Conservation (phyloP, 2,888 invertebrate genomes). For the Melanostoma scalare region DNA sequence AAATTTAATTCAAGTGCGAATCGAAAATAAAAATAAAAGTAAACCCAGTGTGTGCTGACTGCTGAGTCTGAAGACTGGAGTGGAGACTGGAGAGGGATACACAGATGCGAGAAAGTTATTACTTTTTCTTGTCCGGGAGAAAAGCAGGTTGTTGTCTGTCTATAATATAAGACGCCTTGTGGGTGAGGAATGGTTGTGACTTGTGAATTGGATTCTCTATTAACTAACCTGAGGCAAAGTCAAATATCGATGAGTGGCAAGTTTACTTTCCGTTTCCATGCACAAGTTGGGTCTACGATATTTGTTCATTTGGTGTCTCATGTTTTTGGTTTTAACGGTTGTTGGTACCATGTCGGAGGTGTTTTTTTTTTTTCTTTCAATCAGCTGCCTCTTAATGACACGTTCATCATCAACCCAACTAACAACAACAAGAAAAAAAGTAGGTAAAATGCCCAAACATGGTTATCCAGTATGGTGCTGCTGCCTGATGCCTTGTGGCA, state of each 20-base stretch:
- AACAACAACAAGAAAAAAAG: too few species aligned
- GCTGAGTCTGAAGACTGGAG: neutral
- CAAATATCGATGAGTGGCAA: constrained; percentile 1
- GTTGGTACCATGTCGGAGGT: too few species aligned
- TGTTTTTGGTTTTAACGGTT: too few species aligned
- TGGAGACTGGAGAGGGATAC: neutral
- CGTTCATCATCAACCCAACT: too few species aligned
- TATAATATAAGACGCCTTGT: neutral
- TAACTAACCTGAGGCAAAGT: neutral
- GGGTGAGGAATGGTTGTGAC: constrained; percentile 6
- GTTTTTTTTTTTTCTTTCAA: too few species aligned
- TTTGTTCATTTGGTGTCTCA: too few species aligned
- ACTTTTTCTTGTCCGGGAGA: constrained; percentile 25
- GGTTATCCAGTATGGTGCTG: too few species aligned
- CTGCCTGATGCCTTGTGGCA: too few species aligned
- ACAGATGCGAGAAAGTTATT: constrained; percentile 47
- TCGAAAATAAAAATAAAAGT: constrained; percentile 31
- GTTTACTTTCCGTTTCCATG: neutral
- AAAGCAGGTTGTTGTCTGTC: constrained; percentile 15
- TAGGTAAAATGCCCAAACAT: too few species aligned
- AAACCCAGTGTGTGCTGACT: neutral
- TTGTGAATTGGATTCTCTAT: constrained; percentile 19
- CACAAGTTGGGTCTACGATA: too few species aligned
- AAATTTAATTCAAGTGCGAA: constrained; percentile 32
- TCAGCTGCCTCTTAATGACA: too few species aligned